Evolutionary conservation across 2,888 invertebrate species (phyloP), one percentile per base, ranked within the genome.

Genomic region (Quadroppia sp.): DNA sequence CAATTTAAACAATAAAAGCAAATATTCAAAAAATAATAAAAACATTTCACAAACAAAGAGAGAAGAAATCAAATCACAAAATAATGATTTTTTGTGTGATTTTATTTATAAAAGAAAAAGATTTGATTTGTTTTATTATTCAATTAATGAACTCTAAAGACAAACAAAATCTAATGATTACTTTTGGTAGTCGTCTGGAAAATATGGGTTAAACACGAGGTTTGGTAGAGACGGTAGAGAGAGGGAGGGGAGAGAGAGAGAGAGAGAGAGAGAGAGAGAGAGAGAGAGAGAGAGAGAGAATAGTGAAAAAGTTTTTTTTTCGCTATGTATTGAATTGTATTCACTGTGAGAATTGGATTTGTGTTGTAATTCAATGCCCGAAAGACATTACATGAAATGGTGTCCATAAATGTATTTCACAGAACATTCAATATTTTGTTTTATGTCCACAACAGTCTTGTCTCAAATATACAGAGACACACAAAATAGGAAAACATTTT

Each of bases 351-450:
- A 56, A 56, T 30, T 17, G 28, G 28, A 56, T 56, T 56, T 56
- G 56, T 56, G 56, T 23, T 64, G 61, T 36, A 64, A 64, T 64
- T 64, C 32, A 64, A 64, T 64, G 61, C 61, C 23, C 36, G 61
- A 64, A 64, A 64, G n/a, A 30, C 61, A 64, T 64, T 64, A 64
- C 61, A n/a, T 20, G 32, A 36, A 64, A 64, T 64, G 2, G 61
- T 64, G 36, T 36, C 20, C 32, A 36, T 36, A 64, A 64, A 64
- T 64, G 36, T 20, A 64, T 64, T 64, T 15, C 15, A 32, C 20
- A 30, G 28, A 36, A 32, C 61, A 32, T 64, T 64, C 61, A 64
- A 64, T 32, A 32, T 28, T 32, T 45, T 45, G 45, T 45, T 45
- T 45, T 45, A 7, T 7, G 36, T 45, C 11, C 15, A 45, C 4